phyloP scores from a whole-genome alignment of 2,797 vertebrate genomes.

The Trachurus trachurus region DNA sequence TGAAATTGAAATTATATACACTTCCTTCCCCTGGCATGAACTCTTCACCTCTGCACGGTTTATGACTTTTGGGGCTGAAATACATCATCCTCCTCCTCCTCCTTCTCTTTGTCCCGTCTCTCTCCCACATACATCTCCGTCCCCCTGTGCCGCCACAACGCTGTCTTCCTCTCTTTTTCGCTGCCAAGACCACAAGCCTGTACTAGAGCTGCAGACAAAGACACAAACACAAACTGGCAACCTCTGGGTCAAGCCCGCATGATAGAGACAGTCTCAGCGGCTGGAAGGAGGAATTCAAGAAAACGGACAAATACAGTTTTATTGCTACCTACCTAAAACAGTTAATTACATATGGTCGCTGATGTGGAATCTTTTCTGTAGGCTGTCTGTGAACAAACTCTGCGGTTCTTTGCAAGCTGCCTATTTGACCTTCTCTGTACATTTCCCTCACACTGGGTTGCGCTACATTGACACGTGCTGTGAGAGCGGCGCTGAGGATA shows the following conservation, averaged over 20 bases:
- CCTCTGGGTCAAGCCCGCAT: constrained; percentile 68
- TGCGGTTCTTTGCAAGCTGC: constrained; percentile 85
- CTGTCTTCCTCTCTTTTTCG: constrained; percentile 52
- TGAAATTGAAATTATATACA: constrained; percentile 53
- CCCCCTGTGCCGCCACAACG: constrained; percentile 42
- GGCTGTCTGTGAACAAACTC: constrained; percentile 82
- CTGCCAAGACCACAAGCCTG: constrained; percentile 73
- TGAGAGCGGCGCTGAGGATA: constrained; percentile 30
- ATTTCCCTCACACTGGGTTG: constrained; percentile 72
- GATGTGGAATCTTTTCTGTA: constrained; percentile 84
- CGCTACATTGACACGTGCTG: constrained; percentile 70
- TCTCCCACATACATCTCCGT: constrained; percentile 40
- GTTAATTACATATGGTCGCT: constrained; percentile 85
- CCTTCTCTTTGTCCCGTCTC: constrained; percentile 54
- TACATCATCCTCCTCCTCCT: constrained; percentile 48
- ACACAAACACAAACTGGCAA: constrained; percentile 76
- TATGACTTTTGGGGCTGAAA: constrained; percentile 43
- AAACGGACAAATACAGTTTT: constrained; percentile 80
- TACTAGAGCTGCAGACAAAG: constrained; percentile 73
- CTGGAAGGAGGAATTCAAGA: constrained; percentile 77
- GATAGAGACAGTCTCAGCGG: constrained; percentile 70
- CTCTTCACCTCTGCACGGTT: constrained; percentile 72
- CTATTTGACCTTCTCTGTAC: constrained; percentile 82
- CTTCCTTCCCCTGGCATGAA: constrained; percentile 63
- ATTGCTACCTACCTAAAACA: constrained; percentile 85